Evolutionary conservation across 2,113 vertebrate genomes (phyloP), one percentile per base, ranked within the genome.

Genomic region (Naja naja): DNA sequence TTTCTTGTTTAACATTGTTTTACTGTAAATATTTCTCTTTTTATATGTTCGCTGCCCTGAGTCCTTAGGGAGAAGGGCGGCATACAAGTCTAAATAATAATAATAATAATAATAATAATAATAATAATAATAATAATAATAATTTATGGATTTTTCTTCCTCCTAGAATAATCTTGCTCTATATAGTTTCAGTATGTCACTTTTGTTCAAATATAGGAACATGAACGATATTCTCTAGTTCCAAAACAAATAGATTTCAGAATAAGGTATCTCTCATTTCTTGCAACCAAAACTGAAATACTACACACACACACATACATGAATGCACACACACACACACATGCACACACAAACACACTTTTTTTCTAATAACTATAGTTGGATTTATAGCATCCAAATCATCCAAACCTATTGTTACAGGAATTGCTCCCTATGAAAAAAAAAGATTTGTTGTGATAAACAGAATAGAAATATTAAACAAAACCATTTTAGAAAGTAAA

Each of bases 401-500:
- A 64, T n/a, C 3, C 60, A n/a, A 30, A 30, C 60, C 4, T 30
- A n/a, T 14, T 14, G 27, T 64, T 64, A n/a, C 0, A 64, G 11
- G 60, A 56, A n/a, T 58, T 47, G 47, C 56, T 87, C 25, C 34
- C 53, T 39, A 58, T 91, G 25, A 8, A 91, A 0, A 0, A 93
- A 93, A 93, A 1, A 0, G 6, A 30, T 55, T 95, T 89, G 2
- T 8, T 93, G 2, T 91, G 16, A 64, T 55, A 89, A 3, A 0
- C 6, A 91, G 55, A 39, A 94, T 4, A 94, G 93, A 91, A 94
- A 7, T 91, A 22, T 93, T 1, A 1, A 25, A 43, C 0, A 81
- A 16, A 81, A 39, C 12, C 90, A 89, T 49, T 64, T 58, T 89
- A 22, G 92, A 91, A 95, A 93, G 49, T 3, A 22, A 93, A 93